Evolutionary conservation across 2,888 invertebrate species (phyloP).

Genomic region (Agrenia bidenticulata): DNA sequence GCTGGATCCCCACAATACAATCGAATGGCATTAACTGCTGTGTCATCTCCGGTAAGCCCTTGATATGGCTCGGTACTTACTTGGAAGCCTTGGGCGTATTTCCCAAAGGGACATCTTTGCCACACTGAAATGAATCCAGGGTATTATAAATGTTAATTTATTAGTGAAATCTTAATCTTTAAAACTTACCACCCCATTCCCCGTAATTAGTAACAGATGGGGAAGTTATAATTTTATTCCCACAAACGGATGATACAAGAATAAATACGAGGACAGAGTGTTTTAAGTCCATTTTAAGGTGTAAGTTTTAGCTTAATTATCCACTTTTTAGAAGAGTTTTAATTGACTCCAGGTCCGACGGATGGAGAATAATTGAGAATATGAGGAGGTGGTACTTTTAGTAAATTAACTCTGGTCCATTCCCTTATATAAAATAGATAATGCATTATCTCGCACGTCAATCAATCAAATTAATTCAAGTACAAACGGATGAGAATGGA

Average conservation of each 20-base stretch:
- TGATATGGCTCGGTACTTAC: constrained; percentile 13
- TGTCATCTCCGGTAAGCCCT: constrained; percentile 5
- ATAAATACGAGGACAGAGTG: not conserved
- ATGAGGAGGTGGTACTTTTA: no score
- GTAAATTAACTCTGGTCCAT: no score
- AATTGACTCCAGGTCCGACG: no score
- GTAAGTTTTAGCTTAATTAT: no score
- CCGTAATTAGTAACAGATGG: constrained; percentile 9
- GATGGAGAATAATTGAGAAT: no score
- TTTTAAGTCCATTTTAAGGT: not conserved
- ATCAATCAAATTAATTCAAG: no score
- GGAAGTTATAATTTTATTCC: constrained; percentile 1
- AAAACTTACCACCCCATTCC: constrained; percentile 8
- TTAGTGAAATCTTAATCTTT: not conserved
- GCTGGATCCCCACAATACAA: constrained; percentile 11
- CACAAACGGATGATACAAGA: not conserved
- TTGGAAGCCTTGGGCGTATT: constrained; percentile 13
- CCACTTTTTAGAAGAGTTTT: no score
- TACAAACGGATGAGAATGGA: no score
- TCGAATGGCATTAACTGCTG: constrained; percentile 6
- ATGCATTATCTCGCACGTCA: no score
- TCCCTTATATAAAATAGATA: no score
- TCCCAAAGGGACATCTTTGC: constrained; percentile 9
- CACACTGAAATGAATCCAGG: not conserved
- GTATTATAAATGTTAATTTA: not conserved